phyloP scores from a whole-genome alignment of 2,888 invertebrate genomes.

The Hirtodrosophila cameraria region DNA sequence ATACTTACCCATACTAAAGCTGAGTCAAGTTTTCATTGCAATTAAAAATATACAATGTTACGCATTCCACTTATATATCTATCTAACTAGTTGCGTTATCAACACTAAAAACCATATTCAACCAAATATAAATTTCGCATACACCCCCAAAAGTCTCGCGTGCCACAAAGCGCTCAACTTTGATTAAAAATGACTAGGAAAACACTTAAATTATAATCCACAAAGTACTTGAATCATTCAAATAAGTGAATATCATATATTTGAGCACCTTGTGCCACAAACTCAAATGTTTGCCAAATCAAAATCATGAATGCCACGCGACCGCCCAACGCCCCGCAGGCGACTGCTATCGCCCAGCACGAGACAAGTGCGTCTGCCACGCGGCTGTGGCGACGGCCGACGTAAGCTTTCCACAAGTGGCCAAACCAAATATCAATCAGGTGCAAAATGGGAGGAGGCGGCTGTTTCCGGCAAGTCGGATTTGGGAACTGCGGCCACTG shows the following conservation, averaged over 20 bases:
- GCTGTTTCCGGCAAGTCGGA: background rate
- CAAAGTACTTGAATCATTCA: constrained; percentile 35
- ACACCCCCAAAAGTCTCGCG: constrained; percentile 18
- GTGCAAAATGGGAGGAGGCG: constrained; percentile 32
- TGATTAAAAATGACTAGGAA: constrained; percentile 23
- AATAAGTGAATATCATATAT: constrained; percentile 52
- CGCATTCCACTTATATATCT: too few relatives aligned
- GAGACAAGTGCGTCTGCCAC: constrained; percentile 44
- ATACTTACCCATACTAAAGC: background rate
- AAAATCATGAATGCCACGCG: constrained; percentile 51
- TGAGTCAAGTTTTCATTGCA: too few relatives aligned
- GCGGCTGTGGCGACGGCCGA: constrained; percentile 19
- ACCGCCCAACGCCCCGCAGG: constrained; percentile 56
- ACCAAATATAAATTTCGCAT: constrained; percentile 27
- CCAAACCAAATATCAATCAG: constrained; percentile 42
- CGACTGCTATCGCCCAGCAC: constrained; percentile 25
- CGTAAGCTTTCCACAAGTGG: constrained; percentile 44
- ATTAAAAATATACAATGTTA: background rate
- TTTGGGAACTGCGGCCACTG: constrained; percentile 2
- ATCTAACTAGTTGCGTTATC: background rate
- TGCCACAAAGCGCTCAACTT: constrained; percentile 16
- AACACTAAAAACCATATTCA: constrained; percentile 2
- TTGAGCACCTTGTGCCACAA: constrained; percentile 28
- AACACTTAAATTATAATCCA: constrained; percentile 57
- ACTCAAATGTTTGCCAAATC: constrained; percentile 26